Conservation (phyloP, 2,113 vertebrate genomes). For the Beaufortia kweichowensis region DNA sequence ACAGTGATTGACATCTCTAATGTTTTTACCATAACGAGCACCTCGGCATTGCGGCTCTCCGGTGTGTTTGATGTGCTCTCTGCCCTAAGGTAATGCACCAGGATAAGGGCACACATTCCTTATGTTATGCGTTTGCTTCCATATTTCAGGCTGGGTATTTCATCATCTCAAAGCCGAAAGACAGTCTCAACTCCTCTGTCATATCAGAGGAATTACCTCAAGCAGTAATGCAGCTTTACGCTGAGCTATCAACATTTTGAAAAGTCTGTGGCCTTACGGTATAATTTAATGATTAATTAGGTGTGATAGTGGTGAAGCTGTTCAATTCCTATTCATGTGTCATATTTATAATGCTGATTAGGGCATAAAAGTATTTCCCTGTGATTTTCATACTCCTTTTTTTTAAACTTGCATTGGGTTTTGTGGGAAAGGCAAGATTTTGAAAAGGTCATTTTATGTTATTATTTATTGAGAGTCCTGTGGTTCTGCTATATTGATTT, state of each 20-base stretch:
- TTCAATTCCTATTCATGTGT: background rate
- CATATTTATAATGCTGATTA: background rate
- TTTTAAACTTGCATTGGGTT: background rate
- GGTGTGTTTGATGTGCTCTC: conserved; percentile 52
- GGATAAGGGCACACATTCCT: conserved; percentile 38
- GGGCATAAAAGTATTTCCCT: background rate
- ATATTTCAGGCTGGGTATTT: conserved; percentile 50
- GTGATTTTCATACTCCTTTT: conserved; percentile 3
- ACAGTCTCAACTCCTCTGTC: conserved; percentile 23
- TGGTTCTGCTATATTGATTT: background rate
- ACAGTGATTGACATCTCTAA: conserved; percentile 51
- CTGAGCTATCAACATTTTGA: conserved; percentile 36
- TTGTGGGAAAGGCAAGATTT: background rate
- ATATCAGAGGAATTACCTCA: conserved; percentile 32
- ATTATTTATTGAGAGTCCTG: conserved; percentile 6
- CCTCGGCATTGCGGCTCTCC: conserved; percentile 48
- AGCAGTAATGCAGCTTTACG: conserved; percentile 13
- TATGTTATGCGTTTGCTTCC: conserved; percentile 34
- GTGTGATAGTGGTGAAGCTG: background rate
- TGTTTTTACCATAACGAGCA: conserved; percentile 54
- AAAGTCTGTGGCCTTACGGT: conserved; percentile 16
- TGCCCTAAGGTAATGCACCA: conserved; percentile 53
- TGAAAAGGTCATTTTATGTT: conserved; percentile 18
- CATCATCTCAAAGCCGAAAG: conserved; percentile 44
- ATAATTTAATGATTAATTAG: conserved; percentile 24